Percentiles rank a stretch among this genome's conserved stretches.
These are phyloP conservation scores for Poeciliopsis presidionis DNA, from an alignment of 2,797 vertebrate genomes.

Conservation along the genomic window DNA sequence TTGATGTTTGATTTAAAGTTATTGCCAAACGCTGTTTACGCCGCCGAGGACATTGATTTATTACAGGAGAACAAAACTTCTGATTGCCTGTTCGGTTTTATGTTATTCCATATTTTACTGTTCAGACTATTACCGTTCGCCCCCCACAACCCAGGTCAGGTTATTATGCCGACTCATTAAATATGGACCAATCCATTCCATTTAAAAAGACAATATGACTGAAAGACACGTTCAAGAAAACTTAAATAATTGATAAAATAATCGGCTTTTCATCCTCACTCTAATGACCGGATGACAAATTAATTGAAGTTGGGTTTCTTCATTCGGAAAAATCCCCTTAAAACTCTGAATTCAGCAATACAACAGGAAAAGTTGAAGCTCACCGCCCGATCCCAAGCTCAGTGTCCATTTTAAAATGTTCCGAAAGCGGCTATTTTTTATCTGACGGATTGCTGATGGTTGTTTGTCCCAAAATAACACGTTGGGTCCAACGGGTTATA, in stretches of 20 bases:
- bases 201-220: neutral
- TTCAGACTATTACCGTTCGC: neutral
- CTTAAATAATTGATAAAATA: neutral
- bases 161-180: neutral
- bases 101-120: constrained; percentile 4
- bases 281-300: neutral
- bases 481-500: neutral
- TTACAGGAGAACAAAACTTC: constrained; percentile 10
- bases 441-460: neutral
- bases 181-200: neutral
- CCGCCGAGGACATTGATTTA: constrained; percentile 7
- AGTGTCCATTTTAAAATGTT: neutral
- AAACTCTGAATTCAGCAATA: neutral
- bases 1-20: constrained; percentile 29
- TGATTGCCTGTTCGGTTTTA: constrained; percentile 8
- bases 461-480: neutral
- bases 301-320: neutral
- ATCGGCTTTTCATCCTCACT: neutral
- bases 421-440: neutral
- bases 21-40: constrained; percentile 11
- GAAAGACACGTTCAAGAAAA: neutral
- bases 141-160: neutral
- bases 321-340: neutral
- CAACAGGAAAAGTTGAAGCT: neutral
- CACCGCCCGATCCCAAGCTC: neutral